Percentiles rank a stretch among this genome's conserved stretches.
These are phyloP conservation scores for Drepanosiphum platanoidis DNA, from an alignment of 2,888 invertebrate species.

Conservation along the genomic window DNA sequence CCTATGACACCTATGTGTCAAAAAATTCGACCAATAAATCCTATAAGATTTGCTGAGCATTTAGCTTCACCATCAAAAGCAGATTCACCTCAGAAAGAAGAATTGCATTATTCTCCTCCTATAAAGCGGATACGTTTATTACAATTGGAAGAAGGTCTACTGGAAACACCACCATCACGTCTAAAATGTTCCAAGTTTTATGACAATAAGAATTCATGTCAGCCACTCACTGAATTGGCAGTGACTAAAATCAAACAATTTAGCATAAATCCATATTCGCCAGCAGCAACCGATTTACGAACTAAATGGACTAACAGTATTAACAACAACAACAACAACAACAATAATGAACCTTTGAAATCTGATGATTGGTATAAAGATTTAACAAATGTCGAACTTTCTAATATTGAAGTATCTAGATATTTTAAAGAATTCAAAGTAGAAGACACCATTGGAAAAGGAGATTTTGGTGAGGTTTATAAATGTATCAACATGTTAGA, in stretches of 20 bases:
- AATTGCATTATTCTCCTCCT: conserved; percentile 32
- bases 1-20: conserved; percentile 27
- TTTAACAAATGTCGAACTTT: conserved; percentile 50
- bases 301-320: conserved; percentile 47
- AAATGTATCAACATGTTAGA: conserved; percentile 90
- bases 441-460: conserved; percentile 82
- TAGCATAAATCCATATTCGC: conserved; percentile 56
- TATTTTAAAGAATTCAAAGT: conserved; percentile 81
- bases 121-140: conserved; percentile 51
- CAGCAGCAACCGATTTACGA: conserved; percentile 40
- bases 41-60: conserved; percentile 29
- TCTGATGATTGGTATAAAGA: conserved; percentile 46
- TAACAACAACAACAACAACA: conserved; percentile 42
- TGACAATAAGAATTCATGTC: conserved; percentile 14
- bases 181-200: not conserved
- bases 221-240: conserved; percentile 5
- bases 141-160: conserved; percentile 44
- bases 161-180: not conserved
- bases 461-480: conserved; percentile 89
- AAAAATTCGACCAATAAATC: conserved; percentile 17
- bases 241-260: conserved; percentile 35
- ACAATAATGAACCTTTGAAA: conserved; percentile 27
- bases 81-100: conserved; percentile 53
- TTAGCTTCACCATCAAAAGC: conserved; percentile 51
- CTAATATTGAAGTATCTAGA: conserved; percentile 61